These are phyloP conservation scores for Acrocyrtus sp. DNA, from an alignment of 2,888 invertebrate species.

Conservation along the genomic window DNA sequence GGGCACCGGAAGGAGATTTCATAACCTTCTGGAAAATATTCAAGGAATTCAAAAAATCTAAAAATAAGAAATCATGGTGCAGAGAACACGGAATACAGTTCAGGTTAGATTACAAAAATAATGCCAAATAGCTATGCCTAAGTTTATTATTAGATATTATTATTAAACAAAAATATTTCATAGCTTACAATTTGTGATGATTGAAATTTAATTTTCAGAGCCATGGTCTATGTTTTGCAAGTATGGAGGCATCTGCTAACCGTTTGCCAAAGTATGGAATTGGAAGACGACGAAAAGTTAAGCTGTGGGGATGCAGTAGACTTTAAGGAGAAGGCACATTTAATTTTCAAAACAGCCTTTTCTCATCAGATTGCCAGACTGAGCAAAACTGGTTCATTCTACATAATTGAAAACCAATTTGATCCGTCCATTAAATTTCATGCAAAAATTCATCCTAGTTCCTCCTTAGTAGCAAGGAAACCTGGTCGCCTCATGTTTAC, in stretches of 20 bases:
- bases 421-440: conserved; percentile 33
- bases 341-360: conserved; percentile 83
- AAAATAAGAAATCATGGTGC: conserved; percentile 68
- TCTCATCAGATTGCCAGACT: conserved; percentile 82
- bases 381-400: conserved; percentile 40
- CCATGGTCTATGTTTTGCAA: conserved; percentile 82
- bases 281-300: conserved; percentile 38
- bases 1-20: conserved; percentile 90
- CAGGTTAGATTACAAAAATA: conserved; percentile 40
- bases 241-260: conserved; percentile 82
- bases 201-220: conserved; percentile 69
- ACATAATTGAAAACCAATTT: conserved; percentile 40
- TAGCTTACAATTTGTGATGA: not conserved
- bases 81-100: conserved; percentile 51
- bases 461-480: conserved; percentile 35
- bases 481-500: conserved; percentile 44
- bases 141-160: not conserved
- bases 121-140: not conserved
- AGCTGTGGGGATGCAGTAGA: conserved; percentile 58
- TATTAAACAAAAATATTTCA: not conserved
- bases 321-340: conserved; percentile 70
- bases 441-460: conserved; percentile 56
- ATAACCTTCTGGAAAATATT: conserved; percentile 90
- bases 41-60: conserved; percentile 78
- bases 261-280: conserved; percentile 71